Evolutionary conservation across 23 tunicate genomes (phyloP).

Genomic region (Trididemnum clinides): DNA sequence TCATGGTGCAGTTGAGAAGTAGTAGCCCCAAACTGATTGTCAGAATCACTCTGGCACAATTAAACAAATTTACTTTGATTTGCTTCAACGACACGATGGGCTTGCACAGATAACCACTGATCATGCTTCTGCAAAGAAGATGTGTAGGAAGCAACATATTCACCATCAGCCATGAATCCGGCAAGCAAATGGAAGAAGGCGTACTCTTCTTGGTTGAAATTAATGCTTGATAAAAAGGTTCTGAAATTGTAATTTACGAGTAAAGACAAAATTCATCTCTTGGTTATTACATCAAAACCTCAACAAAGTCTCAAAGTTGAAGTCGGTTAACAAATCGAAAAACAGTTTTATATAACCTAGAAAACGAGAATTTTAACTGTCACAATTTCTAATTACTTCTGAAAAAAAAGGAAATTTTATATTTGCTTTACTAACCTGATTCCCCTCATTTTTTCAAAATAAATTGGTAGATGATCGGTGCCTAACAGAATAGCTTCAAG

Average conservation of each 20-base stretch:
- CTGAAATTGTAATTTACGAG: background rate
- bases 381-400: no score
- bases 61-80: slow-evolving; percentile 22
- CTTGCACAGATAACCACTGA: slow-evolving; percentile 14
- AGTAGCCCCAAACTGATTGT: no score
- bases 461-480: slow-evolving; percentile 15
- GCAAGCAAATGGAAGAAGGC: slow-evolving; percentile 41
- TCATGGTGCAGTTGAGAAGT: no score
- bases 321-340: no score
- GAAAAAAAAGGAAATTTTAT: no score
- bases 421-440: slow-evolving; percentile 1
- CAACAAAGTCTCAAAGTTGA: no score
- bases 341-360: no score
- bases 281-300: no score
- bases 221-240: background rate
- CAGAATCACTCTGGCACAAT: no score
- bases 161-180: slow-evolving; percentile 39
- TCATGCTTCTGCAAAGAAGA: slow-evolving; percentile 48
- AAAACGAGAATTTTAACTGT: no score
- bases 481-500: slow-evolving; percentile 24
- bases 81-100: background rate
- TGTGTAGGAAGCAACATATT: slow-evolving; percentile 4
- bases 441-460: slow-evolving; percentile 1
- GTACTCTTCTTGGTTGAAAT: background rate
- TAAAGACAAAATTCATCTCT: background rate